Evolutionary conservation across 2,113 vertebrate species (phyloP).

Genomic region (Limnothrissa miodon): DNA sequence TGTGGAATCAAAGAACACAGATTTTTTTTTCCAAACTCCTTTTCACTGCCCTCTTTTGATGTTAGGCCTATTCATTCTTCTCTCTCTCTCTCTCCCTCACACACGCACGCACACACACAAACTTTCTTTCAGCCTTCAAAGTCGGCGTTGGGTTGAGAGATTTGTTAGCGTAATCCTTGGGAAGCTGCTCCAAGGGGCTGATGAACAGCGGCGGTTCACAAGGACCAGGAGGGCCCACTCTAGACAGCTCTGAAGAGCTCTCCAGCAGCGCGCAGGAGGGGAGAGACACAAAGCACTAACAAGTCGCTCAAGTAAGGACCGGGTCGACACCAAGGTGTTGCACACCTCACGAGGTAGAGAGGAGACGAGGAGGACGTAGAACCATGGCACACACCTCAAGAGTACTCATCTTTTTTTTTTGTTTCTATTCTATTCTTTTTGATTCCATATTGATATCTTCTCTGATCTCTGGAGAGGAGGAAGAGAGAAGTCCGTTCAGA

Average conservation of each 20-base stretch:
- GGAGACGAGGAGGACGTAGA: neutral
- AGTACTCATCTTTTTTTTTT: neutral
- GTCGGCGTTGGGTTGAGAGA: neutral
- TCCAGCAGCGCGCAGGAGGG: conserved; percentile 32
- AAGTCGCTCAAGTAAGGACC: conserved; percentile 43
- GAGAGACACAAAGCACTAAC: conserved; percentile 34
- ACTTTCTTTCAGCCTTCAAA: neutral
- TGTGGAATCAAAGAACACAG: neutral
- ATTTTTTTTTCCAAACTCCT: too few species aligned
- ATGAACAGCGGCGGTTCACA: conserved; percentile 17
- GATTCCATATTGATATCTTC: neutral
- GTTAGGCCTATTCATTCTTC: neutral
- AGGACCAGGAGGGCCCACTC: conserved; percentile 29
- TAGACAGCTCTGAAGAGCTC: conserved; percentile 41
- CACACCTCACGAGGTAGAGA: conserved; percentile 18
- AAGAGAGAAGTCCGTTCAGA: neutral
- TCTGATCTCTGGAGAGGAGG: neutral
- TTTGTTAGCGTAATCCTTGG: neutral
- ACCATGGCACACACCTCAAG: neutral
- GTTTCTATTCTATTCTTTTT: neutral
- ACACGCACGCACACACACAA: too few species aligned
- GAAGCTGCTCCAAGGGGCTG: neutral
- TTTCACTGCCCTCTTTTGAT: neutral
- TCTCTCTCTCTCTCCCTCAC: neutral
- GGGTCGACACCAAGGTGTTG: neutral